Conservation (phyloP, 2,888 invertebrate species). For the Luffia ferchaultella region DNA sequence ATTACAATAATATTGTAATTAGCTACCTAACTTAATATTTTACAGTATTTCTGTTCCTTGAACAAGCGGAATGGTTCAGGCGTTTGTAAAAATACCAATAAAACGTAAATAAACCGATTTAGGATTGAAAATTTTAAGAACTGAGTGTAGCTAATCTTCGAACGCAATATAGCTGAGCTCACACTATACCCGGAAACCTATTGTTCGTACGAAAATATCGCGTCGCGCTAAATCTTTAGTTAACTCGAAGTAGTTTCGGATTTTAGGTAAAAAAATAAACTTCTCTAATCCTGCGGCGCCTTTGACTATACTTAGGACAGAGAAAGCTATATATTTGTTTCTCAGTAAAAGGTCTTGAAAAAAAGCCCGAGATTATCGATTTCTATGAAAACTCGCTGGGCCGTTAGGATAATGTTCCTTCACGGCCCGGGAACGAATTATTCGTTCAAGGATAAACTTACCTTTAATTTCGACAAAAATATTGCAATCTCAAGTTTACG, state of each 20-base stretch:
- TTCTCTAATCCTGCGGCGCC: constrained; percentile 53
- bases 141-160: constrained; percentile 26
- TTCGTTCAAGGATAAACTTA: constrained; percentile 55
- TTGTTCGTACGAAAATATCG: constrained; percentile 44
- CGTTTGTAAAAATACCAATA: too few relatives aligned
- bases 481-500: constrained; percentile 26
- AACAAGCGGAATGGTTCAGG: too few relatives aligned
- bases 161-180: constrained; percentile 37
- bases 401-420: constrained; percentile 52
- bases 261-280: constrained; percentile 41
- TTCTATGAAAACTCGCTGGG: constrained; percentile 49
- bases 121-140: too few relatives aligned
- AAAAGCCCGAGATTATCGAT: constrained; percentile 54
- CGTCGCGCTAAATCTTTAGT: constrained; percentile 48
- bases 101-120: too few relatives aligned
- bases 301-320: constrained; percentile 42
- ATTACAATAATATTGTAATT: too few relatives aligned
- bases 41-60: too few relatives aligned
- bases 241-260: constrained; percentile 51
- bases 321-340: constrained; percentile 46
- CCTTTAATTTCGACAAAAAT: constrained; percentile 46
- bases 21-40: too few relatives aligned
- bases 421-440: constrained; percentile 53
- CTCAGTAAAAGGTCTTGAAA: constrained; percentile 37
- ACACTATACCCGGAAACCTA: constrained; percentile 47